These are phyloP conservation scores for Drosophila micromelanica DNA, from an alignment of 1,140 invertebrate species.

Conservation along the genomic window DNA sequence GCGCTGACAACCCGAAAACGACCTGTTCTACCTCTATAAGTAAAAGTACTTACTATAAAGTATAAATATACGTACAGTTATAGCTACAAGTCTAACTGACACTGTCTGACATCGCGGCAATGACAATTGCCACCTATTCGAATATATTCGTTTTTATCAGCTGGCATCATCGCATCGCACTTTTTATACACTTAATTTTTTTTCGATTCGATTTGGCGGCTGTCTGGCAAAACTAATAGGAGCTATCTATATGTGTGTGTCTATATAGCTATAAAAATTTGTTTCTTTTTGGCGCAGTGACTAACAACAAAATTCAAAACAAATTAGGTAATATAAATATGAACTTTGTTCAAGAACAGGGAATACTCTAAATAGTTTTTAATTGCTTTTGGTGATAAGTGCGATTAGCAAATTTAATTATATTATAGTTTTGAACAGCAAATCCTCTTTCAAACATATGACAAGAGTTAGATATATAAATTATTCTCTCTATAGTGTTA, in stretches of 20 bases:
- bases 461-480: too few species aligned
- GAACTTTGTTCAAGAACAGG: slow-evolving; percentile 60
- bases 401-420: neutral
- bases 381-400: slow-evolving; percentile 24
- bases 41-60: slow-evolving; percentile 26
- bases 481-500: too few species aligned
- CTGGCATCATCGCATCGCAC: slow-evolving; percentile 27
- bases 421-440: neutral
- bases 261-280: slow-evolving; percentile 1
- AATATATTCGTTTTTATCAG: slow-evolving; percentile 22
- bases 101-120: slow-evolving; percentile 39
- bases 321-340: slow-evolving; percentile 57
- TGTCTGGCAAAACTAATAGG: slow-evolving; percentile 71
- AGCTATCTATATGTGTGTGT: slow-evolving; percentile 7
- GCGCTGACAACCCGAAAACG: slow-evolving; percentile 37
- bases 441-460: neutral
- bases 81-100: slow-evolving; percentile 15
- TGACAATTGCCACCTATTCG: slow-evolving; percentile 17
- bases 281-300: slow-evolving; percentile 51
- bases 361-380: slow-evolving; percentile 61
- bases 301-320: slow-evolving; percentile 72
- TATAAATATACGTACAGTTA: neutral
- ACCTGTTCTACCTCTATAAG: slow-evolving; percentile 9
- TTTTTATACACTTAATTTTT: slow-evolving; percentile 35
- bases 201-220: slow-evolving; percentile 21